Conservation (phyloP, 2,888 invertebrate genomes). For the Drosophila yooni region DNA sequence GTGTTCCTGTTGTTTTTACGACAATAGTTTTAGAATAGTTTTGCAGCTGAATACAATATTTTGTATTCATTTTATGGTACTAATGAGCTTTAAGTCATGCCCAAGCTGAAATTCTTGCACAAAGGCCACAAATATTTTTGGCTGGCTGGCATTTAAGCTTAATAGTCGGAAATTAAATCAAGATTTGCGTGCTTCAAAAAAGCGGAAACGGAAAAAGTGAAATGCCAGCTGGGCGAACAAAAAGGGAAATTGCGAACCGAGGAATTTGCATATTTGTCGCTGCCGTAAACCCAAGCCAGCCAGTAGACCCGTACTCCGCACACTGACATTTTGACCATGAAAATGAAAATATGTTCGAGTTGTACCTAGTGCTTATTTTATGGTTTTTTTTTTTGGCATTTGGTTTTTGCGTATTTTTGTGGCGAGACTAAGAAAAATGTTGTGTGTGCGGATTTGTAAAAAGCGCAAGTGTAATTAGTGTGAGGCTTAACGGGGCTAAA, state of each 20-base stretch:
- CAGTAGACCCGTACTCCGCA: background rate
- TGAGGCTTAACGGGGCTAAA: slow-evolving; percentile 74
- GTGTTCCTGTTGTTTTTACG: slow-evolving; percentile 2
- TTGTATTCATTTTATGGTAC: background rate
- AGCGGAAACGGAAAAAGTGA: slow-evolving; percentile 47
- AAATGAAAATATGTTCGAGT: slow-evolving; percentile 73
- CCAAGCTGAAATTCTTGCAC: slow-evolving; percentile 20
- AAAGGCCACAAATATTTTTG: slow-evolving; percentile 62
- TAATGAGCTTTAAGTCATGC: slow-evolving; percentile 32
- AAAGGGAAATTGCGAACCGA: slow-evolving; percentile 50
- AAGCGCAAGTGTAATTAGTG: slow-evolving; percentile 78
- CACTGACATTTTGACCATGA: slow-evolving; percentile 68
- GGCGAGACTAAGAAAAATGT: slow-evolving; percentile 71
- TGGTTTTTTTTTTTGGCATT: slow-evolving; percentile 7
- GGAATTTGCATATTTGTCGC: slow-evolving; percentile 72
- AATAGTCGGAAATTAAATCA: slow-evolving; percentile 76
- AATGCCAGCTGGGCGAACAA: slow-evolving; percentile 16
- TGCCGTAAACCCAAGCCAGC: slow-evolving; percentile 17
- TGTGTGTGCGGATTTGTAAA: slow-evolving; percentile 62
- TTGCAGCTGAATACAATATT: background rate
- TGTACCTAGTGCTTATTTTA: slow-evolving; percentile 11
- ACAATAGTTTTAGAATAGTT: slow-evolving; percentile 14
- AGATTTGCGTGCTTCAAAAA: slow-evolving; percentile 61
- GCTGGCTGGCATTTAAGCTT: slow-evolving; percentile 50
- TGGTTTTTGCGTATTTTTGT: slow-evolving; percentile 30